These are phyloP conservation scores for Nansenia antarctica DNA, from an alignment of 2,113 vertebrate species.

Conservation along the genomic window DNA sequence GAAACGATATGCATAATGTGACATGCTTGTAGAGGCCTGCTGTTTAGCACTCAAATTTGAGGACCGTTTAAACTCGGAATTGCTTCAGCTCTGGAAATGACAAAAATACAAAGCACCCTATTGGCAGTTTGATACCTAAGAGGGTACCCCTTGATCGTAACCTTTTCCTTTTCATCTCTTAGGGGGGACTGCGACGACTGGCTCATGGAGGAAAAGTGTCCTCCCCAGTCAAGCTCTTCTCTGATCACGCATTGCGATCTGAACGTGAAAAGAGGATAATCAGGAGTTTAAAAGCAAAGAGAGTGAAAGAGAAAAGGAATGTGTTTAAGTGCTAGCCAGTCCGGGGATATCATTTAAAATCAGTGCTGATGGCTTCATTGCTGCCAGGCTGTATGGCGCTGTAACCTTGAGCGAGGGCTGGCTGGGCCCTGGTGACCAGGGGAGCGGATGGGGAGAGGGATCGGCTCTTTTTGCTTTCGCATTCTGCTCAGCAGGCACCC, in stretches of 20 bases:
- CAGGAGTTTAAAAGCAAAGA: conserved; percentile 27
- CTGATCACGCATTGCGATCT: conserved; percentile 57
- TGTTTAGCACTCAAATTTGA: conserved; percentile 33
- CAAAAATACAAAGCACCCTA: conserved; percentile 30
- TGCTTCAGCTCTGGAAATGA: neutral
- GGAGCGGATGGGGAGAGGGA: conserved; percentile 51
- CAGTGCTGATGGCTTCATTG: conserved; percentile 63
- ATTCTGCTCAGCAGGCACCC: conserved; percentile 69
- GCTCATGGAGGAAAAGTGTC: conserved; percentile 56
- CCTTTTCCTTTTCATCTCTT: conserved; percentile 48
- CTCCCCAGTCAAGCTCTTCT: conserved; percentile 40
- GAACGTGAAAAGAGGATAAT: conserved; percentile 48
- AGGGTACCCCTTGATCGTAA: conserved; percentile 60
- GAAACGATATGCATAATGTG: conserved; percentile 15
- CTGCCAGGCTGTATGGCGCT: conserved; percentile 51
- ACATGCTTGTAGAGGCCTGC: conserved; percentile 5
- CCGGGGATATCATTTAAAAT: conserved; percentile 65
- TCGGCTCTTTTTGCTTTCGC: conserved; percentile 64
- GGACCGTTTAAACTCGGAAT: neutral
- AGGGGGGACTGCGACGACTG: conserved; percentile 44
- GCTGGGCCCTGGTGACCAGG: conserved; percentile 65
- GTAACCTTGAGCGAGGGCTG: conserved; percentile 74
- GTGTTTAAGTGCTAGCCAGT: conserved; percentile 51
- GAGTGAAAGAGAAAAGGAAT: conserved; percentile 7
- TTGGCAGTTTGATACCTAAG: conserved; percentile 36